Percentiles rank a stretch among this genome's conserved stretches.
Conservation (phyloP, 1,140 invertebrate species). For the Glossosoma conforme region DNA sequence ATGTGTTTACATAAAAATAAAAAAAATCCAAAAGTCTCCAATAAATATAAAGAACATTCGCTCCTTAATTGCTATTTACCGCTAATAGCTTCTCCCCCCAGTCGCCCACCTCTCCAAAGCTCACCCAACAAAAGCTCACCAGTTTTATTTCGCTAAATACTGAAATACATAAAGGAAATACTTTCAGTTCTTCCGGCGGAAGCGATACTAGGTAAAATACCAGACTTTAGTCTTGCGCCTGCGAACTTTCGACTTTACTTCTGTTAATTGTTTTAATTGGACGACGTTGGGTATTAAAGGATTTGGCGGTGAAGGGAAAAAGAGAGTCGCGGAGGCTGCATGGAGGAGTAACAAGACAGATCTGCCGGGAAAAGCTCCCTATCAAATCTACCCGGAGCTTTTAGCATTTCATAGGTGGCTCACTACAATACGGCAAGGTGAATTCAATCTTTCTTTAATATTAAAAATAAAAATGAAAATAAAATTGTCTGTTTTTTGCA, state of each 20-base stretch:
- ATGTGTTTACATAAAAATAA: no score
- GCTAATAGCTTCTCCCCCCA: conserved; percentile 24
- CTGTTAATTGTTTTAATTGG: conserved; percentile 34
- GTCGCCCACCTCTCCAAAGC: conserved; percentile 12
- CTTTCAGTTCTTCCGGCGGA: conserved; percentile 1
- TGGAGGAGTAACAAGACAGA: conserved; percentile 25
- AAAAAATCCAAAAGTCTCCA: conserved; percentile 27
- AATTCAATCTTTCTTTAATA: no score
- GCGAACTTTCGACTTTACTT: conserved; percentile 31
- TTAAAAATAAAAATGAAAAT: no score
- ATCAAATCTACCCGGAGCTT: no score
- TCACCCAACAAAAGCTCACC: conserved; percentile 3
- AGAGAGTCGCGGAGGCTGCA: conserved; percentile 11
- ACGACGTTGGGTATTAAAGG: conserved; percentile 32
- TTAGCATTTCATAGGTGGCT: no score
- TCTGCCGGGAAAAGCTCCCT: conserved; percentile 15
- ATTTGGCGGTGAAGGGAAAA: conserved; percentile 30
- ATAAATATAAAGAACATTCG: conserved; percentile 26
- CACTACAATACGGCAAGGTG: no score
- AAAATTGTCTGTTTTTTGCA: no score
- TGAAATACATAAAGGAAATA: conserved; percentile 32
- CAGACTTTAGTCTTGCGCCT: conserved; percentile 18
- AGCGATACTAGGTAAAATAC: conserved; percentile 27
- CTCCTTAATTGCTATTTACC: conserved; percentile 32
- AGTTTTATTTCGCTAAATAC: conserved; percentile 27